Evolutionary conservation across 2,888 invertebrate genomes (phyloP).

Genomic region (Venusia cambrica): DNA sequence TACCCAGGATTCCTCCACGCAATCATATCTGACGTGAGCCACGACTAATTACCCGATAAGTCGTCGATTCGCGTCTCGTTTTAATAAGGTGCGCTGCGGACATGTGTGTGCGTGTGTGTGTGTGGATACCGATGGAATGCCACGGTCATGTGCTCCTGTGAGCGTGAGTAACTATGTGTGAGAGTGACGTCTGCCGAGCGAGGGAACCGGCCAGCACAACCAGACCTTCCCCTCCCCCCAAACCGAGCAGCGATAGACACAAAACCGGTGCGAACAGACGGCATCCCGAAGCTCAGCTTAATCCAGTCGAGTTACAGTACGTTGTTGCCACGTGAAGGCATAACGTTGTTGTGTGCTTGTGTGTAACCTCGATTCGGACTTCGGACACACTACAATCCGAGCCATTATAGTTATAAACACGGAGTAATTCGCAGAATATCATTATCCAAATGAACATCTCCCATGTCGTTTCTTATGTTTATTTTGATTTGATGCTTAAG

Average conservation of each 20-base stretch:
- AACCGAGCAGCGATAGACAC: constrained; percentile 29
- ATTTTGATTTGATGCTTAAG: constrained; percentile 42
- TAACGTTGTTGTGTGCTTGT: constrained; percentile 58
- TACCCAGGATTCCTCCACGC: constrained; percentile 48
- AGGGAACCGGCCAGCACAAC: constrained; percentile 45
- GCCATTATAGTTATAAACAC: constrained; percentile 74
- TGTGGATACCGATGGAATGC: constrained; percentile 76
- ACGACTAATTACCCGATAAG: constrained; percentile 81
- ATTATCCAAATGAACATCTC: constrained; percentile 74
- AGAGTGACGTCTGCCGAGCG: constrained; percentile 77
- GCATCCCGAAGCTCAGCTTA: constrained; percentile 46
- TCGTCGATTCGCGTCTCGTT: constrained; percentile 81
- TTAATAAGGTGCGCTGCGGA: constrained; percentile 78
- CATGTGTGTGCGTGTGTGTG: constrained; percentile 72
- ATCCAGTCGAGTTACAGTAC: constrained; percentile 52
- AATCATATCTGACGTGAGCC: constrained; percentile 65
- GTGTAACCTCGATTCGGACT: constrained; percentile 79
- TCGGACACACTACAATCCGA: constrained; percentile 67
- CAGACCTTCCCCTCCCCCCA: constrained; percentile 50
- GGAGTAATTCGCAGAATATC: constrained; percentile 76
- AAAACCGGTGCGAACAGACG: constrained; percentile 50
- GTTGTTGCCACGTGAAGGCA: constrained; percentile 75
- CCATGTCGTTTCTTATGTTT: constrained; percentile 47
- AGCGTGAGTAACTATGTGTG: constrained; percentile 55
- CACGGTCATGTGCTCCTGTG: constrained; percentile 65